Conservation (phyloP, 2,888 invertebrate genomes). For the Phanerotoma sp. region DNA sequence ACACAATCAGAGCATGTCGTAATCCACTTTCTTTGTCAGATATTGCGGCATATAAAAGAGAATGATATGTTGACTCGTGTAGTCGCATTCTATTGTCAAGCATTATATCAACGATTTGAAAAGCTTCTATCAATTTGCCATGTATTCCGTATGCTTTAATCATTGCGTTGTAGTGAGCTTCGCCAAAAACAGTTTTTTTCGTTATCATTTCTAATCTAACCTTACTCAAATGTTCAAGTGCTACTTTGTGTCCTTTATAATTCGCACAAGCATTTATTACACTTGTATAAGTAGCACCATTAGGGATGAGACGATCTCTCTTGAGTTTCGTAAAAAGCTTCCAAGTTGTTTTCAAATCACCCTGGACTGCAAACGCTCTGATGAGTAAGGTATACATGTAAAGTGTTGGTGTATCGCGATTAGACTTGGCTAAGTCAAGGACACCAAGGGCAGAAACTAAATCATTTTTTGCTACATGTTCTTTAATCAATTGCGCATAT, state of each 20-base stretch:
- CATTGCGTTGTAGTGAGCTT: slow-evolving; percentile 82
- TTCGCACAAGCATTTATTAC: slow-evolving; percentile 88
- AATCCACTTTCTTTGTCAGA: slow-evolving; percentile 78
- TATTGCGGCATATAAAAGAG: slow-evolving; percentile 82
- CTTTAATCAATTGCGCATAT: slow-evolving; percentile 73
- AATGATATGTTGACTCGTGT: slow-evolving; percentile 72
- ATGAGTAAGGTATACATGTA: slow-evolving; percentile 85
- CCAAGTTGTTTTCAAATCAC: slow-evolving; percentile 85
- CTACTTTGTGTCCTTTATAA: slow-evolving; percentile 68
- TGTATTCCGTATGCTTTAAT: slow-evolving; percentile 89
- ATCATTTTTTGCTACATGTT: slow-evolving; percentile 65
- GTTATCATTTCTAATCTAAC: slow-evolving; percentile 69
- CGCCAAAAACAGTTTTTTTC: slow-evolving; percentile 70
- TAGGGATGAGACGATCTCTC: slow-evolving; percentile 65
- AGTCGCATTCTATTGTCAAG: slow-evolving; percentile 64
- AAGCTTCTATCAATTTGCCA: slow-evolving; percentile 77
- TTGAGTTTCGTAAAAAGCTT: slow-evolving; percentile 82
- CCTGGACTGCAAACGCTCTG: slow-evolving; percentile 77
- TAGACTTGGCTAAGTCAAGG: slow-evolving; percentile 76
- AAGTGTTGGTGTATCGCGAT: slow-evolving; percentile 74
- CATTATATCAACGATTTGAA: slow-evolving; percentile 85
- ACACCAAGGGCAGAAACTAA: slow-evolving; percentile 78
- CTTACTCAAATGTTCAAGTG: too few relatives aligned
- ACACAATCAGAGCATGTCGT: slow-evolving; percentile 78
- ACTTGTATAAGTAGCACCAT: slow-evolving; percentile 77